phyloP scores from a whole-genome alignment of 1,140 invertebrate genomes.

The Asobara japonica region DNA sequence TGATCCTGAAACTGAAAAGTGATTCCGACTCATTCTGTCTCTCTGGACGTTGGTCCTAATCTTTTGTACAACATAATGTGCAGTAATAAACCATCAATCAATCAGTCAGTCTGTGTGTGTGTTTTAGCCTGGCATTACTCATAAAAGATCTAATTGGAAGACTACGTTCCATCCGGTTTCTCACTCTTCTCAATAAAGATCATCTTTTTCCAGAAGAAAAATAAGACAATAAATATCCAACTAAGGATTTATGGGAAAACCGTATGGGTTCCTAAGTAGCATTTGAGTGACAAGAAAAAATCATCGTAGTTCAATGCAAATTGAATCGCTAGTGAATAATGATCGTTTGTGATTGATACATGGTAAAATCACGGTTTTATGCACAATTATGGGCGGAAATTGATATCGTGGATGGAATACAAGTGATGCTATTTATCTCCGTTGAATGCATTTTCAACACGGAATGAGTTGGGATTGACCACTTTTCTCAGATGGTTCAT shows the following conservation, averaged over 20 bases:
- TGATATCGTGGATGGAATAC: background rate
- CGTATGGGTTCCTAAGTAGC: background rate
- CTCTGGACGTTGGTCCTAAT: too few relatives aligned
- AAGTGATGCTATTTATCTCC: background rate
- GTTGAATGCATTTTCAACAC: background rate
- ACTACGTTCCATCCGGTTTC: too few relatives aligned
- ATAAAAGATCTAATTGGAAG: too few relatives aligned
- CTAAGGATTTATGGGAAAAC: background rate
- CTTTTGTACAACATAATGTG: too few relatives aligned
- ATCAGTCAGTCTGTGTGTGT: too few relatives aligned
- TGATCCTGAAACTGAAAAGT: too few relatives aligned
- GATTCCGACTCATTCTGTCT: too few relatives aligned
- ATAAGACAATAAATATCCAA: background rate
- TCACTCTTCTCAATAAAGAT: too few relatives aligned
- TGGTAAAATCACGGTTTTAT: background rate
- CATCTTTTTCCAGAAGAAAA: background rate
- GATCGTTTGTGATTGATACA: background rate
- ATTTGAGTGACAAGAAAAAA: background rate
- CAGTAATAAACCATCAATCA: too few relatives aligned
- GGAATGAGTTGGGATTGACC: background rate
- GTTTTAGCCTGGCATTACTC: too few relatives aligned
- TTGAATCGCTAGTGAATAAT: background rate
- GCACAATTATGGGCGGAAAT: background rate
- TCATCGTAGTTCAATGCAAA: background rate
- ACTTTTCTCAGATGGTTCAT: background rate